Evolutionary conservation across 2,113 vertebrate species (phyloP), one percentile per base, ranked within the genome.

Genomic region (Tylochromis polylepis): DNA sequence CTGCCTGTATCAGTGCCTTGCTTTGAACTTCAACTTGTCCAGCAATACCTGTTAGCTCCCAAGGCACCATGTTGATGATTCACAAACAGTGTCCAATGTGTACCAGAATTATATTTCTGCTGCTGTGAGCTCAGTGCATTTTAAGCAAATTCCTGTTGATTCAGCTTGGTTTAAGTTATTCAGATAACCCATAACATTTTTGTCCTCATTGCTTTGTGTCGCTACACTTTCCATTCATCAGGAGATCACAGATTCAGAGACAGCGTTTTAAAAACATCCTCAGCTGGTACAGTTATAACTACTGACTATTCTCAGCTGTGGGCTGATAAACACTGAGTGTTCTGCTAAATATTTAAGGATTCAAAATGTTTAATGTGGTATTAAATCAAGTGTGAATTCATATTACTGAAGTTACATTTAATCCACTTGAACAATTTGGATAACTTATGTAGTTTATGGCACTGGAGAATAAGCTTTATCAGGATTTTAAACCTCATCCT

Each of bases 11-110:
- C 46, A 59, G 34, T 5, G 79, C 43, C 43, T 41, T 29, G 43
- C 83, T 88, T 78, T 87, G 51, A 84, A 85, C 83, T 85, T 84
- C 18, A 80, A 14, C n/a, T n/a, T 82, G 18, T 78, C 58, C 16
- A 27, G 56, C 56, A 27, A 15, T 58, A 27, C 27, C 72, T 53
- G 27, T n/a, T 77, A 49, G 43, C 43, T n/a, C 51, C 51, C 51
- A n/a, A 56, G 53, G 20, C 9, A 22, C 53, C 53, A 3, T 77
- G 46, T 14, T 14, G 46, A 34, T 14, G 27, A 53, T 53, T 53
- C 46, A 34, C 4, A n/a, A 77, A 31, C 24, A 53, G 11, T 77
- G 72, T 77, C 27, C 46, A 77, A 18, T 8, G 49, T 4, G 72
- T n/a, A 77, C 46, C 72, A 49, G 41, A 72, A 72, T 72, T 27